Conservation (phyloP, 2,113 vertebrate genomes). For the Nicator chloris region DNA sequence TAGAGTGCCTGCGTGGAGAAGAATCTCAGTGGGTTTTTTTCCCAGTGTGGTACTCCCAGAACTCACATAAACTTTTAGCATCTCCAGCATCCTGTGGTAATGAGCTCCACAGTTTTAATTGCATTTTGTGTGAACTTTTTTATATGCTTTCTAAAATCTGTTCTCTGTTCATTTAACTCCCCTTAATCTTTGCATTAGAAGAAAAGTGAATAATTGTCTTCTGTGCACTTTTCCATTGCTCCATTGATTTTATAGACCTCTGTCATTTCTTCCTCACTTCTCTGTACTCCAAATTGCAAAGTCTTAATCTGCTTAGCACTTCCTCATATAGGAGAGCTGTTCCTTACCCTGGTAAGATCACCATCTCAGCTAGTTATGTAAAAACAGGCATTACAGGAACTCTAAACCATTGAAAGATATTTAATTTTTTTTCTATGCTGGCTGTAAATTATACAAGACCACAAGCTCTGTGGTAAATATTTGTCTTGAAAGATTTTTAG, state of each 20-base stretch:
- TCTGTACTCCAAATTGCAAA: not conserved
- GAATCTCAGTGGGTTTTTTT: not conserved
- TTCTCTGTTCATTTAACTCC: conserved; percentile 17
- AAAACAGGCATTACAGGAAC: not conserved
- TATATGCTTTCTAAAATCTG: not conserved
- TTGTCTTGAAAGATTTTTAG: not conserved
- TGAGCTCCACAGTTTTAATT: conserved; percentile 12
- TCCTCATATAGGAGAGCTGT: not conserved
- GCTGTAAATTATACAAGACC: not conserved
- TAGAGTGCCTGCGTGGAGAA: not conserved
- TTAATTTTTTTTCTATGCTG: not conserved
- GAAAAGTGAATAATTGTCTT: conserved; percentile 25
- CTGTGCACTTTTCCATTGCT: not conserved
- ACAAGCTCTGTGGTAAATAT: not conserved
- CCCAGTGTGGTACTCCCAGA: not conserved
- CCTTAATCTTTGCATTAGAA: conserved; percentile 2
- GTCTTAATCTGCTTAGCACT: not conserved
- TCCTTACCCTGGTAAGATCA: not conserved
- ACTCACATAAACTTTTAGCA: not conserved
- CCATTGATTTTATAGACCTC: conserved; percentile 27
- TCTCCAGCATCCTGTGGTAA: conserved; percentile 9
- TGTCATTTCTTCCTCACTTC: not conserved
- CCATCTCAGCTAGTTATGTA: not conserved
- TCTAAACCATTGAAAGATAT: not conserved
- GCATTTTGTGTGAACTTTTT: not conserved